Evolutionary conservation across 92 coral and sea anemone genomes (phyloP), one percentile per base, ranked within the genome.

Genomic region (Parazoanthus swiftii): DNA sequence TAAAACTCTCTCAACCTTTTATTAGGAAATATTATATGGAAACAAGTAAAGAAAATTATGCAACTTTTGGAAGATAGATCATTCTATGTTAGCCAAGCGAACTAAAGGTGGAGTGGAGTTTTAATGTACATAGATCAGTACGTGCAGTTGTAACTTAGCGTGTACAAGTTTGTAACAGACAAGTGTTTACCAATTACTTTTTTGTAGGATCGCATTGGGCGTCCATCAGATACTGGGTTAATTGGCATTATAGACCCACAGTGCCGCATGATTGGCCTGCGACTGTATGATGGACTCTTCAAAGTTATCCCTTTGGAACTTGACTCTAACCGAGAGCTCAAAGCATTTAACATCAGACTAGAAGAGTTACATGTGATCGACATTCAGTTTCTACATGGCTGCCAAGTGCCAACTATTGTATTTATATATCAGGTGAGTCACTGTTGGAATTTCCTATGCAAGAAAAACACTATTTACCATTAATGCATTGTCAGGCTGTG

Each of bases 201-300:
- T 51, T 2, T 33, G 21, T 33, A 96, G 99, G 99, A 97, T 85
- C 92, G 95, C 6, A 95, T 97, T 59, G 99, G 99, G 51, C 89
- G 99, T 20, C 99, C 99, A 51, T 97, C 99, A 3, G 99, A 97
- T 89, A 95, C 99, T 29, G 99, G 99, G 4, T 80, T 95, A 72
- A 97, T 95, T 81, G 98, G 97, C 0, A 95, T 97, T 16, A 97
- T 97, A 85, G 99, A 97, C 77, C 99, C 99, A 37, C 92, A 93
- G 74, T 97, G 97, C 76, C 98, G 99, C 76, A 95, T 97, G 93
- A 97, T 97, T 91, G 99, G 99, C 36, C 85, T 97, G 74, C 90
- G 99, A 35, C 93, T 97, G 73, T 97, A 97, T 72, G 98, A 97
- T 89, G 99, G 99, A 3, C 95, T 97, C 0, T 97, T 97, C 84